Evolutionary conservation across 2,113 vertebrate species (phyloP).

Genomic region (Centrocercus urophasianus): DNA sequence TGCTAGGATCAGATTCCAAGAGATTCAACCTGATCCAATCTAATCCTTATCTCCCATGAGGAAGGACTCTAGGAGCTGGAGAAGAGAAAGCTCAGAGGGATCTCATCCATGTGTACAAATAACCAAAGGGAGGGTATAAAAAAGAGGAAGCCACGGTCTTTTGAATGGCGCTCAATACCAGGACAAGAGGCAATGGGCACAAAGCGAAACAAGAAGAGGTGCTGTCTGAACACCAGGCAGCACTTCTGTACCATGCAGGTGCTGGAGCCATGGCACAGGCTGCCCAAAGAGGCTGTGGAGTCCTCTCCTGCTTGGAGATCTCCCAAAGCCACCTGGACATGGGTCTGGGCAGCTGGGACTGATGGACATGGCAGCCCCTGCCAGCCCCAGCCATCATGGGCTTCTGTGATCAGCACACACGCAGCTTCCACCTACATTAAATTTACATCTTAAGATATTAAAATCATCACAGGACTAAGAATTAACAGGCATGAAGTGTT

Average conservation of each 20-base stretch:
- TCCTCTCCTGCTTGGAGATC: neutral
- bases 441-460: neutral
- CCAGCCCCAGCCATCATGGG: neutral
- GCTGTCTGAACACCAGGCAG: neutral
- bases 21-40: neutral
- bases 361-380: neutral
- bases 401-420: neutral
- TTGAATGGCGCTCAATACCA: neutral
- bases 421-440: neutral
- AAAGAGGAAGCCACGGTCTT: neutral
- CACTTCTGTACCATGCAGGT: neutral
- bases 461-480: neutral
- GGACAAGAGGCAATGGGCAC: neutral
- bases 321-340: neutral
- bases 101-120: neutral
- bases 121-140: neutral
- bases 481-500: conserved; percentile 2
- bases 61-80: neutral
- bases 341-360: neutral
- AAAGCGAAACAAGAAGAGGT: neutral
- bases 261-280: neutral
- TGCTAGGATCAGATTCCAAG: neutral
- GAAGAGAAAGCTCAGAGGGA: neutral
- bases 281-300: neutral
- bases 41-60: neutral